Evolutionary conservation across 2,797 vertebrate species (phyloP), one percentile per base, ranked within the genome.

Genomic region (Gadopsis bispinosus): DNA sequence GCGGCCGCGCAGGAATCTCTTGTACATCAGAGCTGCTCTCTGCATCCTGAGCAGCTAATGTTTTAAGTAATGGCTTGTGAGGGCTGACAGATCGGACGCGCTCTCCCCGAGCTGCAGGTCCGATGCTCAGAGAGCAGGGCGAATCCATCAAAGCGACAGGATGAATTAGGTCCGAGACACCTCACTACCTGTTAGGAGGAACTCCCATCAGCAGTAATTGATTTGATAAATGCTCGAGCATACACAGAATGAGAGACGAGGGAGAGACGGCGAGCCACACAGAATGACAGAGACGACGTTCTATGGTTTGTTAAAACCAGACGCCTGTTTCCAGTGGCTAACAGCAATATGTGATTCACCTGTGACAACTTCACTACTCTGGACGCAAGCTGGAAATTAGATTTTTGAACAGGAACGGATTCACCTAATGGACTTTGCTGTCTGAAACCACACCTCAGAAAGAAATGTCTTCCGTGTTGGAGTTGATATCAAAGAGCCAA

Each of bases 81-180:
- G 91, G 83, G 83, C 88, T 88, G 93, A 94, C 90, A 91, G 91
- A 93, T 91, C 76, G 69, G 80, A 73, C 58, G 16, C 39, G 51
- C 76, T 80, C 81, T 67, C 65, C 73, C 41, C 0, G 31, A 64
- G 64, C 81, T 59, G 39, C 41, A 4, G 70, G 77, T 63, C 76
- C 31, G 29, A 67, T 13, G 72, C 83, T 77, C 59, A 61, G 76
- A 78, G 77, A 91, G 85, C 59, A 61, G 69, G 77, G 84, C 58
- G 26, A 90, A 93, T 94, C 92, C 90, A 94, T 94, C 93, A 93
- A 78, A 91, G 92, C 37, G 77, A 92, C 90, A 90, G 90, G 74
- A 90, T 73, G 80, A 92, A 91, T 90, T 87, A 89, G 87, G 63
- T 75, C 77, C 19, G 70, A 75, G 88, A 92, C 83, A 90, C 83